Conservation (phyloP, 2,888 invertebrate genomes). For the Chaitophorus viminalis region DNA sequence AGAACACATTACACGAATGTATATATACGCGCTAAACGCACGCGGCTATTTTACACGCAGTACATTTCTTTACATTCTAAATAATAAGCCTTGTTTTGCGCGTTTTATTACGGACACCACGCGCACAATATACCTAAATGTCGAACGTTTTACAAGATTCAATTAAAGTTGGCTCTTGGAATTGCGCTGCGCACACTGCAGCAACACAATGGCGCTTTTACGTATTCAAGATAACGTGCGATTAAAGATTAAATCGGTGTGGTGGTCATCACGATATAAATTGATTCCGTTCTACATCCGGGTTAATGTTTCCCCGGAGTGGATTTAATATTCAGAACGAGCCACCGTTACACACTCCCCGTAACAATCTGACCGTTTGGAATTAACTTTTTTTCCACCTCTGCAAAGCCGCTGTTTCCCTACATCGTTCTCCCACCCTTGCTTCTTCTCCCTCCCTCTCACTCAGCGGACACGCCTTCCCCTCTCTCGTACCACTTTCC, state of each 20-base stretch:
- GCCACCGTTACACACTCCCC: background rate
- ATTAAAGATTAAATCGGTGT: conserved; percentile 52
- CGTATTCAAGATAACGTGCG: conserved; percentile 44
- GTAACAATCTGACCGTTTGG: conserved; percentile 60
- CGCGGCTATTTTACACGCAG: background rate
- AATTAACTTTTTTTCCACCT: conserved; percentile 44
- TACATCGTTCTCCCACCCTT: background rate
- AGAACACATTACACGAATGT: background rate
- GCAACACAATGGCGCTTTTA: conserved; percentile 5
- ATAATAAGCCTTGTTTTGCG: background rate
- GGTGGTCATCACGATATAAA: conserved; percentile 50
- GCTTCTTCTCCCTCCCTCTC: background rate
- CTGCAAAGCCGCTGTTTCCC: background rate
- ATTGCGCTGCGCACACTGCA: background rate
- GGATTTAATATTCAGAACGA: conserved; percentile 57
- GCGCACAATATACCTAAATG: background rate
- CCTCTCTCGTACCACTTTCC: background rate
- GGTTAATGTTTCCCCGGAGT: conserved; percentile 45
- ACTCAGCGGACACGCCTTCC: background rate
- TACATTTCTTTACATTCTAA: background rate
- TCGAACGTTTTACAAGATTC: conserved; percentile 33
- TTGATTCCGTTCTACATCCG: conserved; percentile 51
- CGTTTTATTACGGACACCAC: background rate
- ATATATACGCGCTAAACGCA: background rate
- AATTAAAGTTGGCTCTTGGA: conserved; percentile 21